A percentile compares a stretch with the other conserved stretches of the same genome.
phyloP scores from a whole-genome alignment of 2,797 vertebrate species.

The Mormyrops attenuatus region DNA sequence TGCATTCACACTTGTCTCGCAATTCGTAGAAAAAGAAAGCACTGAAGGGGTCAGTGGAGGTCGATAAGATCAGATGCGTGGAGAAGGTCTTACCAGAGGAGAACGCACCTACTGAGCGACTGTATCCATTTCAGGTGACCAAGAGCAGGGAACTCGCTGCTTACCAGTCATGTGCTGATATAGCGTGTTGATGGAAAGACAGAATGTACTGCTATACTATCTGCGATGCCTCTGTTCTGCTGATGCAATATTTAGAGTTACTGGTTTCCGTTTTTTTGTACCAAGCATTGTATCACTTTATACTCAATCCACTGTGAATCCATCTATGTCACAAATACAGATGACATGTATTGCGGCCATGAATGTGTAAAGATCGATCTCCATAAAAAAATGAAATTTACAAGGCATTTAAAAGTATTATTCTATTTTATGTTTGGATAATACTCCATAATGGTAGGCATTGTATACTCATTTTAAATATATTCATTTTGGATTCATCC shows the following conservation, averaged over 20 bases:
- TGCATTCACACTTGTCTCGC: slow-evolving; percentile 13
- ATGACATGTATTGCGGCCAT: background rate
- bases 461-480: background rate
- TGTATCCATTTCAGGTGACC: slow-evolving; percentile 68
- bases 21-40: slow-evolving; percentile 73
- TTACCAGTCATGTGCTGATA: background rate
- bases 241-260: background rate
- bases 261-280: background rate
- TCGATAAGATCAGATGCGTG: slow-evolving; percentile 90
- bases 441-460: background rate
- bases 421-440: background rate
- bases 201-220: background rate
- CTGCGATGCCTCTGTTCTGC: background rate
- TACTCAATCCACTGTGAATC: background rate
- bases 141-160: background rate
- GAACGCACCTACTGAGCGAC: slow-evolving; percentile 74
- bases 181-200: background rate
- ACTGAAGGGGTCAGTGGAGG: slow-evolving; percentile 82
- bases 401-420: background rate
- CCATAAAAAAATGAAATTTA: background rate
- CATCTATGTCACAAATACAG: background rate
- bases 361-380: background rate
- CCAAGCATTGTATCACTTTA: background rate
- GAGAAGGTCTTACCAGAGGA: slow-evolving; percentile 80
- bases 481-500: background rate